Percentiles rank a stretch among this genome's conserved stretches.
Conservation (phyloP, 2,888 invertebrate genomes). For the Polyommatus icarus region DNA sequence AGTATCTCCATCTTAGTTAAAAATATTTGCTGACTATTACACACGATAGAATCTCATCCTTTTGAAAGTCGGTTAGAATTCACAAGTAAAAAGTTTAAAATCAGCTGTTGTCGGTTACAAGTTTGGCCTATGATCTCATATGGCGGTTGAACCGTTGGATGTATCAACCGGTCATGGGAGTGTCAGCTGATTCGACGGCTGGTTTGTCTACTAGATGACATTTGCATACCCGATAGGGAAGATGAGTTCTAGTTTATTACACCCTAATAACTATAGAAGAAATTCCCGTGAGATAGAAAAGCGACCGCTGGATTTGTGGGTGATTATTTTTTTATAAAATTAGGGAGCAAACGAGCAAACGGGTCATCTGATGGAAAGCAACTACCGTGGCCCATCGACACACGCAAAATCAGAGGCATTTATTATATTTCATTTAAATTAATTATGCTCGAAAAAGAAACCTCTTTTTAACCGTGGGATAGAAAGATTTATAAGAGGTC, state of each 20-base stretch:
- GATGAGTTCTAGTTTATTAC: neutral
- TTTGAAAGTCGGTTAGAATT: neutral
- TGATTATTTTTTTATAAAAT: too few species aligned
- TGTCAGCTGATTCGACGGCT: conserved; percentile 9
- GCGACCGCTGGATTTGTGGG: too few species aligned
- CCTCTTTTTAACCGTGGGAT: neutral
- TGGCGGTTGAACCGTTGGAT: conserved; percentile 1
- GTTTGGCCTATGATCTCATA: conserved; percentile 11
- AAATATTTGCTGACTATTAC: too few species aligned
- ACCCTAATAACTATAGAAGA: neutral
- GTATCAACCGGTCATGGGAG: neutral
- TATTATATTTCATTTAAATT: too few species aligned
- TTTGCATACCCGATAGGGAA: neutral
- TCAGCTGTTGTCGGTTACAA: conserved; percentile 8
- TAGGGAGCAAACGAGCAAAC: too few species aligned
- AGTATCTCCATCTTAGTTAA: too few species aligned
- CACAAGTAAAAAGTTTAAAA: neutral
- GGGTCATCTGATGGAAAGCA: too few species aligned
- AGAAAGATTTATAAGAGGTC: neutral
- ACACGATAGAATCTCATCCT: neutral
- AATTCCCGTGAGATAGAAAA: neutral
- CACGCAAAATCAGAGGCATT: too few species aligned
- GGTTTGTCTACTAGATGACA: neutral
- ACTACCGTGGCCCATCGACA: too few species aligned
- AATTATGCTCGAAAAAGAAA: neutral